These are phyloP conservation scores for Ibycter americanus DNA, from an alignment of 2,797 vertebrate genomes.

Conservation along the genomic window DNA sequence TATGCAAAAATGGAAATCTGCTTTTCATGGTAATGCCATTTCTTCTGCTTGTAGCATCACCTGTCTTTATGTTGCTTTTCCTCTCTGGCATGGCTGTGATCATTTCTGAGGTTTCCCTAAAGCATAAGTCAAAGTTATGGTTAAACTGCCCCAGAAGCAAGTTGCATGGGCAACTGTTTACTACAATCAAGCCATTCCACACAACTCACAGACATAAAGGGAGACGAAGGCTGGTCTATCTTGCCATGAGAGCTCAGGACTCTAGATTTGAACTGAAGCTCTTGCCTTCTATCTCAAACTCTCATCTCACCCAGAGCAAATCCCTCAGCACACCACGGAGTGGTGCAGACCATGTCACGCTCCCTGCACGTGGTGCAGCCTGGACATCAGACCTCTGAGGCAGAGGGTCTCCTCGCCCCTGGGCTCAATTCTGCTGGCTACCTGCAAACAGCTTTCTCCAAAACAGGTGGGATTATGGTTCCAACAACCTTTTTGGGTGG, in stretches of 20 bases:
- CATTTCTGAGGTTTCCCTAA: background rate
- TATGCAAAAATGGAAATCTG: background rate
- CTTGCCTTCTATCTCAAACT: background rate
- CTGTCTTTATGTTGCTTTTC: background rate
- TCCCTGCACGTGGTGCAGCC: background rate
- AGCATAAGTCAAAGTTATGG: background rate
- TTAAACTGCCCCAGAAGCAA: background rate
- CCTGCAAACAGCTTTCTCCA: background rate
- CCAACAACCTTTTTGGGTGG: rapidly evolving
- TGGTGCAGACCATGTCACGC: rapidly evolving
- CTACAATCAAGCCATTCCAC: background rate
- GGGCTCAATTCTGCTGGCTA: background rate
- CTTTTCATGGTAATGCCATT: background rate
- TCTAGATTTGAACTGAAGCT: background rate
- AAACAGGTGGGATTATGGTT: background rate
- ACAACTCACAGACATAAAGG: rapidly evolving
- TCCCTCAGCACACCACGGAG: background rate
- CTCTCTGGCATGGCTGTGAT: background rate
- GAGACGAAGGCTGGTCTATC: background rate
- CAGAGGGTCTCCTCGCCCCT: background rate
- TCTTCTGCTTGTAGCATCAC: background rate
- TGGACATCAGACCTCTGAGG: background rate
- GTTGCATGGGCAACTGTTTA: background rate
- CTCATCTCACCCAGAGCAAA: background rate
- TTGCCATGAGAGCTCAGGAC: background rate